A percentile compares a stretch with the other conserved stretches of the same genome.
phyloP scores from a whole-genome alignment of 2,113 vertebrate species.

The Anhinga rufa region DNA sequence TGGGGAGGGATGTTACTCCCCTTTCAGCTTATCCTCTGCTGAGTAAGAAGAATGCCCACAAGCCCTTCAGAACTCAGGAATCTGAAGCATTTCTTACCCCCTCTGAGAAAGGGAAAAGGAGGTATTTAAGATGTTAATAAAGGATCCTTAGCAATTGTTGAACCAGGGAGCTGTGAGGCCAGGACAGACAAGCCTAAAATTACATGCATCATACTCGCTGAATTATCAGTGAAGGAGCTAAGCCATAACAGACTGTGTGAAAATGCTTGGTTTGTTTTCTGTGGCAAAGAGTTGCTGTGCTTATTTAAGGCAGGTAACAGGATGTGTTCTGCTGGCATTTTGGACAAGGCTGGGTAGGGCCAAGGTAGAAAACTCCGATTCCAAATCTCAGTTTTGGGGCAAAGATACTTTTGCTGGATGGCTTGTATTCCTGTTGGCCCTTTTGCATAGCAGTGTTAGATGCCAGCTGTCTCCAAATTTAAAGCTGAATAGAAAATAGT shows the following conservation, averaged over 20 bases:
- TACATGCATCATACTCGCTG: background rate
- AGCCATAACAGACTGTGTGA: background rate
- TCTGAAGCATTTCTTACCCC: slow-evolving; percentile 54
- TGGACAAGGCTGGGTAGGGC: background rate
- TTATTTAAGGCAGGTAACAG: background rate
- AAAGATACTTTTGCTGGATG: background rate
- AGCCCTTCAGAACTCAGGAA: slow-evolving; percentile 56
- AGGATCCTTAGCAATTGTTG: slow-evolving; percentile 23
- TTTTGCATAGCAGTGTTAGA: background rate
- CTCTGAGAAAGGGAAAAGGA: slow-evolving; percentile 31
- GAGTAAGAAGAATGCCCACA: background rate
- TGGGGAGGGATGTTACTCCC: background rate
- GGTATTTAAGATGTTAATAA: slow-evolving; percentile 36
- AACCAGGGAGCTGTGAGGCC: background rate
- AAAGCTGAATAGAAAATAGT: background rate
- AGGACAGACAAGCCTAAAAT: background rate
- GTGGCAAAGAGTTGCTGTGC: background rate
- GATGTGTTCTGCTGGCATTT: background rate
- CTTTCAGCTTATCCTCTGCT: background rate
- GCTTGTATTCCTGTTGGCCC: background rate
- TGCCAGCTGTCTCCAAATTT: background rate
- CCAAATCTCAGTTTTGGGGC: background rate
- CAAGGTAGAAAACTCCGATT: background rate
- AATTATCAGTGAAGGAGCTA: background rate
- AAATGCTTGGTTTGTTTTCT: background rate